Evolutionary conservation across 2,888 invertebrate genomes (phyloP).

Genomic region (Cerastis leucographa): DNA sequence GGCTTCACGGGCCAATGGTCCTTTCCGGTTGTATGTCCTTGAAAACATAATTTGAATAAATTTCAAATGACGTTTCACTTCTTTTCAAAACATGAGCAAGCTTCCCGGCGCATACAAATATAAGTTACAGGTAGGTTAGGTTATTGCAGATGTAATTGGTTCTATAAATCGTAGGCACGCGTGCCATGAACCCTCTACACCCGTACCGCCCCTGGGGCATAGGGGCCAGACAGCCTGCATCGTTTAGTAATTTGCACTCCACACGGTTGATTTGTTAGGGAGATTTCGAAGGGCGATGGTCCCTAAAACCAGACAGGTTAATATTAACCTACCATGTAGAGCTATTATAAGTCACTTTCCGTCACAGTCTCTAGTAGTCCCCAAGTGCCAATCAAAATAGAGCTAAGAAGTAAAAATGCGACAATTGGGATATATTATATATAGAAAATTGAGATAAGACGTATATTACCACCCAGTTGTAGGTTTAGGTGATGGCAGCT

Average conservation of each 20-base stretch:
- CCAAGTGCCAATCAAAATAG: background rate
- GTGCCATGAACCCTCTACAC: conserved; percentile 26
- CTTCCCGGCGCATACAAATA: background rate
- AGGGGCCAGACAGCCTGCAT: conserved; percentile 22
- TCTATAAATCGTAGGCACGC: conserved; percentile 33
- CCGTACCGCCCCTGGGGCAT: conserved; percentile 8
- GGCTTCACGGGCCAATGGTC: background rate
- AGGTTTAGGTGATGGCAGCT: background rate
- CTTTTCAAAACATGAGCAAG: background rate
- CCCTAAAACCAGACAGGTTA: conserved; percentile 32
- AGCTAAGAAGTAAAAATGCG: background rate
- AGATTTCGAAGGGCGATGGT: conserved; percentile 39
- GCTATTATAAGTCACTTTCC: background rate
- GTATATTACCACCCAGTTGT: background rate
- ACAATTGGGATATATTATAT: no score
- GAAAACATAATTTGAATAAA: background rate
- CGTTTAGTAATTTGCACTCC: conserved; percentile 40
- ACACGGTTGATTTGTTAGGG: conserved; percentile 41
- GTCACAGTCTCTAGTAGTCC: background rate
- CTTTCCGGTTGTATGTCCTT: no score
- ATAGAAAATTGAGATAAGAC: no score
- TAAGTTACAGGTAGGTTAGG: background rate
- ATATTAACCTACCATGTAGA: background rate
- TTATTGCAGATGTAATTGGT: conserved; percentile 9
- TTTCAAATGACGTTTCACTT: background rate